Conservation (phyloP, 2,888 invertebrate genomes). For the Eupithecia subfuscata region DNA sequence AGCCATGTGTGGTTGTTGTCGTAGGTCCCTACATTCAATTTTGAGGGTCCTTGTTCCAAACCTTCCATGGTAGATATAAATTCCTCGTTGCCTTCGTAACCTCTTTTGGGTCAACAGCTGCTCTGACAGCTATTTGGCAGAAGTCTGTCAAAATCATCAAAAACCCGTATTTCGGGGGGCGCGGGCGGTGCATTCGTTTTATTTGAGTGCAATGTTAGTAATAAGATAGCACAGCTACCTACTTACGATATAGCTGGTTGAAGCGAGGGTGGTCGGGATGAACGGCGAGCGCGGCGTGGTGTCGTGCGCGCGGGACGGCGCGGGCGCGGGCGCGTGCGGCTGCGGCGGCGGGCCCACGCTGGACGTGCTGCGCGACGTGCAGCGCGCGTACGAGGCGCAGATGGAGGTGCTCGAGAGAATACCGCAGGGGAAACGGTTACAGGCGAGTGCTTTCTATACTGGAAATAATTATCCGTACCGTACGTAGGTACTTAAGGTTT, state of each 20-base stretch:
- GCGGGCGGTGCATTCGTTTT: not conserved
- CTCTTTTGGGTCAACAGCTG: not conserved
- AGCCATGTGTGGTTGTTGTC: too few species aligned
- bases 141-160: not conserved
- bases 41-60: too few species aligned
- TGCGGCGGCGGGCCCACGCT: conserved; percentile 64
- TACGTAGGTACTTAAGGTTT: not conserved
- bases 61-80: not conserved
- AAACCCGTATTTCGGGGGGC: not conserved
- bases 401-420: conserved; percentile 82
- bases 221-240: not conserved
- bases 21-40: too few species aligned
- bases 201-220: not conserved
- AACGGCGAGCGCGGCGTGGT: not conserved
- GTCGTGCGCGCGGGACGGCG: not conserved
- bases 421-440: conserved; percentile 61
- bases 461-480: not conserved
- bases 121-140: not conserved
- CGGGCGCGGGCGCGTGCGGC: conserved; percentile 46
- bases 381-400: conserved; percentile 85
- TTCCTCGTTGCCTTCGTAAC: not conserved
- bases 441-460: conserved; percentile 49
- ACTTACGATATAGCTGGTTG: not conserved
- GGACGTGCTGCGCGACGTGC: conserved; percentile 84
- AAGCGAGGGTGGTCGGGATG: not conserved